Percentiles rank a stretch among this genome's conserved stretches.
phyloP scores from a whole-genome alignment of 2,888 invertebrate species.

The Gymnocheta viridis region DNA sequence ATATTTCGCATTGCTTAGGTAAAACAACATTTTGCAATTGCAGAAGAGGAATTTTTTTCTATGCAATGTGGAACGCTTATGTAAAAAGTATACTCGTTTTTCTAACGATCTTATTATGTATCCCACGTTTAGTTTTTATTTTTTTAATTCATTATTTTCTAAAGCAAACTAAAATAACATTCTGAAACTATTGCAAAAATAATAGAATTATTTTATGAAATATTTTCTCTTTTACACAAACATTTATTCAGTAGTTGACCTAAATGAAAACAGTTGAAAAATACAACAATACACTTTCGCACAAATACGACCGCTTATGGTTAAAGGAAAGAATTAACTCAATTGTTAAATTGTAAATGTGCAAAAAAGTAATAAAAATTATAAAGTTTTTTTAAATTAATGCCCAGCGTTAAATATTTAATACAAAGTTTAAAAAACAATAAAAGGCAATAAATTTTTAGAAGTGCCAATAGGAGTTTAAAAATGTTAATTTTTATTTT shows the following conservation, averaged over 20 bases:
- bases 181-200: slow-evolving; percentile 37
- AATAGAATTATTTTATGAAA: slow-evolving; percentile 42
- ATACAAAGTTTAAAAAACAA: slow-evolving; percentile 31
- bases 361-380: background rate
- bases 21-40: background rate
- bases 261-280: slow-evolving; percentile 43
- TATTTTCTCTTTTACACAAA: slow-evolving; percentile 35
- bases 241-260: slow-evolving; percentile 54
- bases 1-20: background rate
- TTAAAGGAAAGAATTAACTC: slow-evolving; percentile 35
- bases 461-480: slow-evolving; percentile 21
- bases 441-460: slow-evolving; percentile 29
- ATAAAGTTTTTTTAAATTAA: slow-evolving; percentile 35
- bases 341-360: slow-evolving; percentile 45
- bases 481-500: slow-evolving; percentile 27
- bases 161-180: slow-evolving; percentile 26
- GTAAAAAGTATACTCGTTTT: slow-evolving; percentile 4
- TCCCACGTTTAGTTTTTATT: slow-evolving; percentile 8
- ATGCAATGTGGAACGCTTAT: background rate
- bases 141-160: slow-evolving; percentile 22
- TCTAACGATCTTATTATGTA: slow-evolving; percentile 3
- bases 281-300: background rate
- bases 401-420: slow-evolving; percentile 20
- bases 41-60: background rate
- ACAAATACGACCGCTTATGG: slow-evolving; percentile 6